Evolutionary conservation across 2,797 vertebrate genomes (phyloP).

Genomic region (Cynodonichthys magdalenae): DNA sequence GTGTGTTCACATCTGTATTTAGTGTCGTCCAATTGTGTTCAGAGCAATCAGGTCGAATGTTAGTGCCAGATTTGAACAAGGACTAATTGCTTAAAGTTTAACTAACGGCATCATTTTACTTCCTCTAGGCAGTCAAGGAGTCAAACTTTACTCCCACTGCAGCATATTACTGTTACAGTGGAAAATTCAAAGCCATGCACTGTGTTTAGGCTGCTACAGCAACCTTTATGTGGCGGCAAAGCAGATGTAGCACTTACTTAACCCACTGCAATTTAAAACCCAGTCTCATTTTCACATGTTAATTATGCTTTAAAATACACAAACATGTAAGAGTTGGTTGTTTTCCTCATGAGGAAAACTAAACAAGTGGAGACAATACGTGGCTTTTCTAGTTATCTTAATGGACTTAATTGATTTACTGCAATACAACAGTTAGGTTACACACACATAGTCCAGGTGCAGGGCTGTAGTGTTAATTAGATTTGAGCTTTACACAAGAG

Average conservation of each 20-base stretch:
- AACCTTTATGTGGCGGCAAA: constrained; percentile 20
- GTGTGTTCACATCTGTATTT: too few relatives aligned
- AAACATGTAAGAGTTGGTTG: constrained; percentile 45
- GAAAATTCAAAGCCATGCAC: constrained; percentile 46
- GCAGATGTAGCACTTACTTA: constrained; percentile 38
- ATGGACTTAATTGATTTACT: constrained; percentile 51
- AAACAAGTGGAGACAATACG: constrained; percentile 15
- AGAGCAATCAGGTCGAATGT: too few relatives aligned
- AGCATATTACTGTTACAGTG: constrained; percentile 41
- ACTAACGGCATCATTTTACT: not conserved
- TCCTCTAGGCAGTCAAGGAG: constrained; percentile 29
- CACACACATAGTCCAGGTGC: constrained; percentile 18
- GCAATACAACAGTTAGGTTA: constrained; percentile 47
- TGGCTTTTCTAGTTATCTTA: constrained; percentile 23
- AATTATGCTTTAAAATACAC: constrained; percentile 43
- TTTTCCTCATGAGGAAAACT: constrained; percentile 26
- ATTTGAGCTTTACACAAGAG: constrained; percentile 59
- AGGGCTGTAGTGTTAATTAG: constrained; percentile 65
- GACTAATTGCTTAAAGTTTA: not conserved
- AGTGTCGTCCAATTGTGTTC: too few relatives aligned
- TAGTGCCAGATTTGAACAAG: not conserved
- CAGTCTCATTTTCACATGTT: constrained; percentile 18
- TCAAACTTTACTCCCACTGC: constrained; percentile 31
- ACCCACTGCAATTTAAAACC: constrained; percentile 14
- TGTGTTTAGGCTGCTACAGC: constrained; percentile 41